These are phyloP conservation scores for Lycaon pictus DNA, from an alignment of 2,113 vertebrate species.

Conservation along the genomic window DNA sequence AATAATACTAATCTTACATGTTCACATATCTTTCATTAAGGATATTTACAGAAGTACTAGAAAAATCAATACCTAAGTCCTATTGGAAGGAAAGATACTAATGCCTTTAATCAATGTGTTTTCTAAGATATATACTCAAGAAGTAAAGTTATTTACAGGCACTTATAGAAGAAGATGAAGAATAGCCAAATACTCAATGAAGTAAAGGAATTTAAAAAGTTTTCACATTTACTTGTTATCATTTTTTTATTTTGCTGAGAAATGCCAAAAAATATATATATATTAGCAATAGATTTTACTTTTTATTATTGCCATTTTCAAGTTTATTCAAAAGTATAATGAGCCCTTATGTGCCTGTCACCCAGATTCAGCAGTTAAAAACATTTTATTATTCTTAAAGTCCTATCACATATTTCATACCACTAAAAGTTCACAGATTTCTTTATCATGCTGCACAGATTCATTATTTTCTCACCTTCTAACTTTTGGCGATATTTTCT, in stretches of 20 bases:
- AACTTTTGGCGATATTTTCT: constrained; percentile 18
- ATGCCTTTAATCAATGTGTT: constrained; percentile 42
- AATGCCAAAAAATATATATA: neutral
- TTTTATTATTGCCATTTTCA: constrained; percentile 48
- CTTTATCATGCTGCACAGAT: constrained; percentile 44
- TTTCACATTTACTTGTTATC: neutral
- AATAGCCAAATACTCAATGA: neutral
- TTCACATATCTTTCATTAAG: constrained; percentile 40
- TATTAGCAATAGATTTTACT: constrained; percentile 51
- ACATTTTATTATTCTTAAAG: constrained; percentile 49
- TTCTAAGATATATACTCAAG: neutral
- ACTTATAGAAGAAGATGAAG: neutral
- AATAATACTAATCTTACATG: constrained; percentile 5
- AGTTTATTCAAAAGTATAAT: constrained; percentile 39
- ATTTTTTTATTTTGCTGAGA: constrained; percentile 36
- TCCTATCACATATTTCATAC: constrained; percentile 31
- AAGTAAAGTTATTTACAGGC: neutral
- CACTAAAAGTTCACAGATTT: constrained; percentile 29
- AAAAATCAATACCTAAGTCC: constrained; percentile 20
- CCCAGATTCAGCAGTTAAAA: constrained; percentile 17
- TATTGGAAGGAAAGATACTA: constrained; percentile 21
- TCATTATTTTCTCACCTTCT: constrained; percentile 35
- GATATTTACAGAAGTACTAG: neutral
- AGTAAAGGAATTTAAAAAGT: neutral
- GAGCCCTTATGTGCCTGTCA: neutral